Base-by-base conservation (phyloP, 2,888 invertebrate genomes). In the Ecliptopera silaceata region DNA sequence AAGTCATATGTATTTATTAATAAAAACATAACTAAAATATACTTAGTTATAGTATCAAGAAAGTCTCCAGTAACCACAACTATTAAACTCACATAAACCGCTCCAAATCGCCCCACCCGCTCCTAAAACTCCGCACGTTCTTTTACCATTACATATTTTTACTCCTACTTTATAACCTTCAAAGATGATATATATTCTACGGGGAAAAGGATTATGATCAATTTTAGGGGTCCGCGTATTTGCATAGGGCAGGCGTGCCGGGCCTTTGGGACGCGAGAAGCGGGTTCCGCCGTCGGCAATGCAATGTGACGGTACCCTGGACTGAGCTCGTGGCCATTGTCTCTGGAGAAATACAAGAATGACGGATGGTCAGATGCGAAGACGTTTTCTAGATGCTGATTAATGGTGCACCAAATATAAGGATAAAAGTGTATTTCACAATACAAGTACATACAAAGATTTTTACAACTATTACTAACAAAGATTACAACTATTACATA, bases 231-330 rank as follows among this genome's bases (percentile, higher is more conserved):
- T 66, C 84, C 84, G 80, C 72, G 71, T 86, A 86, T 88, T 88
- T 86, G 84, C 83, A 88, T 88, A 86, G 83, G 85, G 81, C 86
- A 79, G 76, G 82, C 84, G 80, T 84, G 84, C 74, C 61, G 77
- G 72, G 68, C 66, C 66, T 64, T 70, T 66, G 73, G 68, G 73
- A 68, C 66, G 70, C 64, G 66, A 69, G 72, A 72, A 71, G 70
- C 69, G 72, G 71, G 69, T 63, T 61, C 65, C 60, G 75, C 78
- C 77, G 79, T 65, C 74, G 77, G 77, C 77, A 65, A 69, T 70
- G 67, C 71, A 68, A 70, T 78, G 73, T 71, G 75, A 79, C 73
- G 83, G 73, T 80, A 72, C 80, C 77, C 75, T 72, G 74, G 79
- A 64, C 63, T 53, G 61, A 29, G 55, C 31, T n/a, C 32, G 74